A percentile compares a stretch with the other conserved stretches of the same genome.
Conservation (phyloP, 1,140 invertebrate species). For the Pogonomyrmex californicus region DNA sequence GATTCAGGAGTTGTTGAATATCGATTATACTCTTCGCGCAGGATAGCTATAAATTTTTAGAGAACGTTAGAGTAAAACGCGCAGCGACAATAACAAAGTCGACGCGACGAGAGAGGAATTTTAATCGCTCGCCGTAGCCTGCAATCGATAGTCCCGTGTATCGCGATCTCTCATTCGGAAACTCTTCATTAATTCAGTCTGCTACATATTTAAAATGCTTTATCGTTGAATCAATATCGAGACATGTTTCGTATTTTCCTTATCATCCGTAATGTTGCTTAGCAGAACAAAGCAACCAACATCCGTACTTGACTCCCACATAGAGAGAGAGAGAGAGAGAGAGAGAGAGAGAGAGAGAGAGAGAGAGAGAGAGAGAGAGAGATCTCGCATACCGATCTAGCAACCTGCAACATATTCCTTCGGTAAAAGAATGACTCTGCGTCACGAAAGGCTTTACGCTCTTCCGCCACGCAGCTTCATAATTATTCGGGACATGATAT, state of each 20-base stretch:
- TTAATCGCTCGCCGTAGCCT: neutral
- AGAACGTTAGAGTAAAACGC: neutral
- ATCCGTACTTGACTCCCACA: neutral
- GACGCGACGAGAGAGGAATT: conserved; percentile 22
- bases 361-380: neutral
- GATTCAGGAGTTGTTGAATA: conserved; percentile 4
- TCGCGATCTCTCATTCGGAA: conserved; percentile 32
- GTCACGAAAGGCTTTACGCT: conserved; percentile 32
- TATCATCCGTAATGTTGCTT: conserved; percentile 17
- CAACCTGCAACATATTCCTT: conserved; percentile 18
- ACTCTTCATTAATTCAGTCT: conserved; percentile 5
- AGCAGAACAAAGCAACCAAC: conserved; percentile 19
- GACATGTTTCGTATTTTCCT: conserved; percentile 10
- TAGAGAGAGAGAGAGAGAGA: neutral
- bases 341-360: neutral
- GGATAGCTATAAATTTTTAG: conserved; percentile 10
- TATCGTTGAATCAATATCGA: conserved; percentile 35
- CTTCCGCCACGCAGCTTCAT: conserved; percentile 36
- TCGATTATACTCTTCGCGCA: conserved; percentile 13
- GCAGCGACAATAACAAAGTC: conserved; percentile 32
- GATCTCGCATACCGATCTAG: conserved; percentile 33
- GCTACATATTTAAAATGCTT: conserved; percentile 23
- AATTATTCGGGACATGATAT: conserved; percentile 37
- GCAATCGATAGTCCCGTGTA: conserved; percentile 19
- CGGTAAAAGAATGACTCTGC: neutral